These are phyloP conservation scores for Coelinius sp. DNA, from an alignment of 2,888 invertebrate species.

Conservation along the genomic window DNA sequence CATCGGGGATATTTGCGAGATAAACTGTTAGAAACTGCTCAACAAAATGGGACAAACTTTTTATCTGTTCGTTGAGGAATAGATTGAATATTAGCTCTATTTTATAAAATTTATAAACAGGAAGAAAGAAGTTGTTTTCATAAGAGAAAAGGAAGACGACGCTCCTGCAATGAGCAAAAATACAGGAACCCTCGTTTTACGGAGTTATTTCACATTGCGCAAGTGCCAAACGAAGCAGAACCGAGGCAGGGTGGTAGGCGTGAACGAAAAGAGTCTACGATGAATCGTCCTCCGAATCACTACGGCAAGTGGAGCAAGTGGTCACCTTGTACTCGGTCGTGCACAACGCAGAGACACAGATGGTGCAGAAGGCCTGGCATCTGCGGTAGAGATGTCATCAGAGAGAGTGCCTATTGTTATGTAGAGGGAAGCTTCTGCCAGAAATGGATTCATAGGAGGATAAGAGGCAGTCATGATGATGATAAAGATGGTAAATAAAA, in stretches of 20 bases:
- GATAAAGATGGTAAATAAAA: slow-evolving; percentile 58
- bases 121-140: slow-evolving; percentile 61
- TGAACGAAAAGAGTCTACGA: slow-evolving; percentile 52
- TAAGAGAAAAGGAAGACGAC: slow-evolving; percentile 53
- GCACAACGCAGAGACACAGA: slow-evolving; percentile 85
- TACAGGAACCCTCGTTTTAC: slow-evolving; percentile 56
- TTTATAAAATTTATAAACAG: slow-evolving; percentile 43
- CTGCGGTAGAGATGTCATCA: slow-evolving; percentile 84
- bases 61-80: too few relatives aligned
- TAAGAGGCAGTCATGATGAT: slow-evolving; percentile 62
- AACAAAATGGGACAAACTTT: too few relatives aligned
- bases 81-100: background rate
- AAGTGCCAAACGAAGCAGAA: slow-evolving; percentile 67
- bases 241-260: slow-evolving; percentile 65
- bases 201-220: slow-evolving; percentile 67
- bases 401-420: slow-evolving; percentile 90
- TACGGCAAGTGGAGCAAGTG: slow-evolving; percentile 88
- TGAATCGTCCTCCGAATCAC: slow-evolving; percentile 66
- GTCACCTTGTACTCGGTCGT: slow-evolving; percentile 85
- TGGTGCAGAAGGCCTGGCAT: slow-evolving; percentile 81
- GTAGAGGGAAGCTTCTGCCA: slow-evolving; percentile 87
- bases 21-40: too few relatives aligned
- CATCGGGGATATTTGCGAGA: background rate
- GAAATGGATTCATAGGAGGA: slow-evolving; percentile 74
- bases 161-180: slow-evolving; percentile 57